Base-by-base conservation (phyloP, 2,797 vertebrate species). In the Tachyglossus aculeatus region DNA sequence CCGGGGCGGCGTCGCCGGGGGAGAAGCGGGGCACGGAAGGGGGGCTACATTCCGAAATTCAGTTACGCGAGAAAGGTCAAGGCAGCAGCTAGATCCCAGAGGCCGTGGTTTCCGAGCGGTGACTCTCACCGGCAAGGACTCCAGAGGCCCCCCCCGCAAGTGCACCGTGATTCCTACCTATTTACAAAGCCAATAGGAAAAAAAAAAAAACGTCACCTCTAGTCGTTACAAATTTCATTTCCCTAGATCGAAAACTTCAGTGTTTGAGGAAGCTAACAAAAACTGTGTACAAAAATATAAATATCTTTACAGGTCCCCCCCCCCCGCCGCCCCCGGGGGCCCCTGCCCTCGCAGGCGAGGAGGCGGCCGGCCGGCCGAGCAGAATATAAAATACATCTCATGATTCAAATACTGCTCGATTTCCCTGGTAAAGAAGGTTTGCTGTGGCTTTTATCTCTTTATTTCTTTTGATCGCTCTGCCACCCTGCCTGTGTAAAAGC, bases 231-330 rank as follows among this genome's bases (percentile, higher is more conserved):
- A 92, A 91, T 88, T 85, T 82, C 74, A 87, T 88, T 83, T 88
- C 86, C n/a, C 60, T 83, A 88, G 76, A 87, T 83, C 89, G 89
- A 90, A 91, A 92, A 92, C 75, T 86, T 91, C 68, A 89, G 88
- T 83, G 88, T 88, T 88, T 88, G 86, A 89, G 85, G 90, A 93
- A 92, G 87, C 86, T 91, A 91, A 80, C 90, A 92, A 93, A 93
- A 90, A 78, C 47, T 76, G 90, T 82, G 59, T 92, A 91, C 89
- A 92, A 93, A 93, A 93, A 93, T 93, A 93, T 93, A 93, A 93
- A 93, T 93, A 92, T 93, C 85, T 93, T 91, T 92, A 92, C 90
- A 93, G 68, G 75, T 80, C 83, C 86, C 67, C 89, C 81, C 83
- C 86, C 67, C 89, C n/a, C n/a, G n/a, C n/a, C n/a, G n/a, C n/a